Base-by-base conservation (phyloP, 2,797 vertebrate species). In the Chiroxiphia lanceolata region DNA sequence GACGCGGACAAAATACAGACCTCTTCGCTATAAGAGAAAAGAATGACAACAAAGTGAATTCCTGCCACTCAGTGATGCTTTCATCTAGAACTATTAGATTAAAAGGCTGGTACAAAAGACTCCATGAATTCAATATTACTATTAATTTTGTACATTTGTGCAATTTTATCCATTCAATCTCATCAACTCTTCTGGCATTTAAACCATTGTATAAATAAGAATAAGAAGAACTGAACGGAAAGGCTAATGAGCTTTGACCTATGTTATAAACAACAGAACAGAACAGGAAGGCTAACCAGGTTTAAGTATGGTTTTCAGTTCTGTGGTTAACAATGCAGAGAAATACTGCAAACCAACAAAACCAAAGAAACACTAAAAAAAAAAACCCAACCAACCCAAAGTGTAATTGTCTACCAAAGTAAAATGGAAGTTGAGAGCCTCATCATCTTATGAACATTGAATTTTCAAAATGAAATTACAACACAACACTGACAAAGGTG, bases 1-100 rank as follows among this genome's bases (percentile, higher is more conserved):
- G 99, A 99, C 4, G 99, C 99, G 1, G 99, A 99, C 94, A 99
- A 98, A 98, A 99, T 99, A 95, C 99, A 99, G 97, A 99, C 99
- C 97, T 99, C 99, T 97, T 99, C 99, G 88, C 99, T 99, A 97
- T 42, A 93, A 97, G 95, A 74, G 96, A 97, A 95, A 96, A 96
- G 60, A 94, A 93, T n/a, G 64, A 95, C 31, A 93, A 71, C 87
- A 79, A 54, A 91, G 74, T 93, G 64, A 97, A 94, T 94, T 92
- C 74, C 75, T 48, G 2, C 19, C 60, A 9, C 36, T 25, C 19
- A 14, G 11, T 12, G 60, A 14, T 51, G 54, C 26, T 88, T 89
- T 33, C 6, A 75, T 5, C 57, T 15, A 15, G 65, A 89, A 54
- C 26, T 68, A 72, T 22, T 59, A 77, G 5, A 83, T 59, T 48